A percentile compares a stretch with the other conserved stretches of the same genome.
Evolutionary conservation across 2,797 vertebrate species (phyloP).

Genomic region (Rhabdophis nuchalis): DNA sequence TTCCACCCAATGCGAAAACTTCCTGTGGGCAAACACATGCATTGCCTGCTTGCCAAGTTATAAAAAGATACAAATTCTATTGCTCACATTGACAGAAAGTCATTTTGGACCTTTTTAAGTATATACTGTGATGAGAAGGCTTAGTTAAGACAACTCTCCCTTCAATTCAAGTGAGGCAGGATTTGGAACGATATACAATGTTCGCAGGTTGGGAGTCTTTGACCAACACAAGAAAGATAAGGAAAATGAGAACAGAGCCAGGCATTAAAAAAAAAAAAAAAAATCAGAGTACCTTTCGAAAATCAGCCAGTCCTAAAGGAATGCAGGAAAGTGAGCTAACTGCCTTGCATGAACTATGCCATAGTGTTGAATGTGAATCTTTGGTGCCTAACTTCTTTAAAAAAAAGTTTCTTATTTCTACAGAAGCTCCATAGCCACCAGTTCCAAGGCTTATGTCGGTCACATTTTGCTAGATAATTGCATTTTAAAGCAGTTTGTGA

Average conservation of each 20-base stretch:
- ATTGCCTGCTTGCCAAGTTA: slow-evolving; percentile 38
- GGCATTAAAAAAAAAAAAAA: slow-evolving; percentile 44
- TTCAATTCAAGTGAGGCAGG: slow-evolving; percentile 75
- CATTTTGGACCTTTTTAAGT: slow-evolving; percentile 69
- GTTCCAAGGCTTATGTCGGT: slow-evolving; percentile 55
- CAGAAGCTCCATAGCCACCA: slow-evolving; percentile 55
- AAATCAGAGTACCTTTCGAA: slow-evolving; percentile 48
- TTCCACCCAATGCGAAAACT: slow-evolving; percentile 54
- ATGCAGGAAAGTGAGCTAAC: slow-evolving; percentile 30
- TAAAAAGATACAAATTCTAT: slow-evolving; percentile 51
- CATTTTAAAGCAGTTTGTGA: slow-evolving; percentile 25
- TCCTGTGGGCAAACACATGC: slow-evolving; percentile 14
- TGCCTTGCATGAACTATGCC: slow-evolving; percentile 41
- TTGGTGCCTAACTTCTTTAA: slow-evolving; percentile 51
- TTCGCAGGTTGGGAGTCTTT: slow-evolving; percentile 68
- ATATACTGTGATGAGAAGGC: slow-evolving; percentile 63
- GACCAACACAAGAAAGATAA: slow-evolving; percentile 56
- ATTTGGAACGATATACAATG: slow-evolving; percentile 68
- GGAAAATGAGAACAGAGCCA: slow-evolving; percentile 51
- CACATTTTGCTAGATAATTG: slow-evolving; percentile 55
- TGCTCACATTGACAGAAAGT: slow-evolving; percentile 57
- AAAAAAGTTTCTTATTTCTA: slow-evolving; percentile 27
- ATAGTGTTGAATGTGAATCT: slow-evolving; percentile 44
- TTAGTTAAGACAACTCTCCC: slow-evolving; percentile 67
- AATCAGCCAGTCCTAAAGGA: slow-evolving; percentile 47